These are phyloP conservation scores for Leptinotarsa lineolata DNA, from an alignment of 1,140 invertebrate species.

Conservation along the genomic window DNA sequence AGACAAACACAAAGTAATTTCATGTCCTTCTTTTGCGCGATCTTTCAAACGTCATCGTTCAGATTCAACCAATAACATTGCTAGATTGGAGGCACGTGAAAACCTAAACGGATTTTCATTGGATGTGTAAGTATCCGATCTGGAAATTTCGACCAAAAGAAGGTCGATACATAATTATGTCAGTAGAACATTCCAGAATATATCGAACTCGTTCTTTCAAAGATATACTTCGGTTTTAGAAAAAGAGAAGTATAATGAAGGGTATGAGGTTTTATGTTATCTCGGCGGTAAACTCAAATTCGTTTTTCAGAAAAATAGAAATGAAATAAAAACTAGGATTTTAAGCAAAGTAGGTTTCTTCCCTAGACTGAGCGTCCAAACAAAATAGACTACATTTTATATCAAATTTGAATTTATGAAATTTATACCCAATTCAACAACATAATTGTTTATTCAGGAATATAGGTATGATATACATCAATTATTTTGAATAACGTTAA, in stretches of 20 bases:
- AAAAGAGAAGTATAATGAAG: not conserved
- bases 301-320: too few species aligned
- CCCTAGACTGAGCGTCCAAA: too few species aligned
- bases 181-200: conserved; percentile 39
- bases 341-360: too few species aligned
- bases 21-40: not conserved
- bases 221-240: not conserved
- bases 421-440: too few species aligned
- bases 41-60: not conserved
- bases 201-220: conserved; percentile 14
- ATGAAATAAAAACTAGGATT: too few species aligned
- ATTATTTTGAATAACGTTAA: too few species aligned
- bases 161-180: conserved; percentile 21
- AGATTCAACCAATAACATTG: not conserved
- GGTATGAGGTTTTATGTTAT: too few species aligned
- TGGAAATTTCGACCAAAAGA: conserved; percentile 26
- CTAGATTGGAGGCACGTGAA: not conserved
- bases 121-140: not conserved
- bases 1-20: not conserved
- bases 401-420: too few species aligned
- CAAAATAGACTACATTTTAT: too few species aligned
- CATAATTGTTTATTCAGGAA: too few species aligned
- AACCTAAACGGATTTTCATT: not conserved
- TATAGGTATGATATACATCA: too few species aligned
- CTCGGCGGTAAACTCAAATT: too few species aligned